phyloP scores from a whole-genome alignment of 2,113 vertebrate genomes.

The Tricholaema leucomelas region DNA sequence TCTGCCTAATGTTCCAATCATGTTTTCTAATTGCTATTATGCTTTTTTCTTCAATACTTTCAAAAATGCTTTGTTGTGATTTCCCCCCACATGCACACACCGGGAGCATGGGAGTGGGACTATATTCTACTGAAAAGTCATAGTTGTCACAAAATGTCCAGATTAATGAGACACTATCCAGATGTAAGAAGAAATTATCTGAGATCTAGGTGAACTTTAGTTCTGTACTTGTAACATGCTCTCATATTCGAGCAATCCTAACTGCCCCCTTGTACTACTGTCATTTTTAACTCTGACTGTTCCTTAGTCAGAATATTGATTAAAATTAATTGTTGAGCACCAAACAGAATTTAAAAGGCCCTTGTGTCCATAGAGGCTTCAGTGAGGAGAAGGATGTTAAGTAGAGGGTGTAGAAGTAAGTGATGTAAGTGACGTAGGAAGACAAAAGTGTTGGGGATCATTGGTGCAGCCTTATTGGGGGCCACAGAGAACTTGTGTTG shows the following conservation, averaged over 20 bases:
- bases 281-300: neutral
- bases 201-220: neutral
- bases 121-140: neutral
- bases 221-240: neutral
- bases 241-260: neutral
- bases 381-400: neutral
- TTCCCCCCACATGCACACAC: no score
- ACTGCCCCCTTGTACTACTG: neutral
- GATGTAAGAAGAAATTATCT: neutral
- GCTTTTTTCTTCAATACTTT: neutral
- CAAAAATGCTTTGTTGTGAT: neutral
- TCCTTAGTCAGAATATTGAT: neutral
- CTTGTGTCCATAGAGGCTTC: neutral
- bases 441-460: fast-evolving
- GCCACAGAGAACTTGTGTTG: neutral
- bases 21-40: neutral
- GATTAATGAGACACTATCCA: neutral
- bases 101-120: neutral
- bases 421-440: neutral
- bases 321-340: neutral
- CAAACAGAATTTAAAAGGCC: neutral
- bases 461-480: neutral
- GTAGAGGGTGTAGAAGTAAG: neutral
- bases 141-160: neutral
- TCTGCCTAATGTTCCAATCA: neutral